Evolutionary conservation across 2,113 vertebrate genomes (phyloP).

Genomic region (Apteryx mantelli): DNA sequence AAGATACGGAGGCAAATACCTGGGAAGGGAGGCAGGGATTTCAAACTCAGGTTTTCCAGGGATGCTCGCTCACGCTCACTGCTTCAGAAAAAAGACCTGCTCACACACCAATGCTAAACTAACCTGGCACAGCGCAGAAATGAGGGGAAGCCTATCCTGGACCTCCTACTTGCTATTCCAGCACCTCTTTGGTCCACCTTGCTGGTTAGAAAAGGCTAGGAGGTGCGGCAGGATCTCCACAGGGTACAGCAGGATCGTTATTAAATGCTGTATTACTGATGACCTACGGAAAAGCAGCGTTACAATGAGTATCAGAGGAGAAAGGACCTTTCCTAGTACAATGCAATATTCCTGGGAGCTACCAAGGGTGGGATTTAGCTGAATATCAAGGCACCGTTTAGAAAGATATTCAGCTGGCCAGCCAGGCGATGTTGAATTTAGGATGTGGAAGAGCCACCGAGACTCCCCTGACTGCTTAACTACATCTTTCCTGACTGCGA

Average conservation of each 20-base stretch:
- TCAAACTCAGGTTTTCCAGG: neutral
- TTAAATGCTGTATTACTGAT: neutral
- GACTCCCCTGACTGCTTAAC: no score
- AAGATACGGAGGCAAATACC: neutral
- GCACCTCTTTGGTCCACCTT: no score
- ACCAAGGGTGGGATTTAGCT: neutral
- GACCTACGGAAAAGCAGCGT: neutral
- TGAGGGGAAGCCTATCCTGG: no score
- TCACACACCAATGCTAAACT: no score
- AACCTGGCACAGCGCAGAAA: no score
- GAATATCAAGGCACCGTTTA: no score
- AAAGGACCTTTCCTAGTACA: neutral
- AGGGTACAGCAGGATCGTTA: neutral
- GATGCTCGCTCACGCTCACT: no score
- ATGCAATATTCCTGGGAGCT: neutral
- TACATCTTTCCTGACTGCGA: no score
- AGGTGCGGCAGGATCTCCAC: neutral
- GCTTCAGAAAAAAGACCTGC: neutral
- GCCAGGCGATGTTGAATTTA: no score
- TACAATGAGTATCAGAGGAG: neutral
- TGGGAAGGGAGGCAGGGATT: neutral
- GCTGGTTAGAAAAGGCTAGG: neutral
- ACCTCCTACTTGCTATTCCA: no score
- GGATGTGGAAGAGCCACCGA: no score
- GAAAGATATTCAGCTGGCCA: no score